phyloP scores from a whole-genome alignment of 2,113 vertebrate genomes.

The Podocnemis expansa region DNA sequence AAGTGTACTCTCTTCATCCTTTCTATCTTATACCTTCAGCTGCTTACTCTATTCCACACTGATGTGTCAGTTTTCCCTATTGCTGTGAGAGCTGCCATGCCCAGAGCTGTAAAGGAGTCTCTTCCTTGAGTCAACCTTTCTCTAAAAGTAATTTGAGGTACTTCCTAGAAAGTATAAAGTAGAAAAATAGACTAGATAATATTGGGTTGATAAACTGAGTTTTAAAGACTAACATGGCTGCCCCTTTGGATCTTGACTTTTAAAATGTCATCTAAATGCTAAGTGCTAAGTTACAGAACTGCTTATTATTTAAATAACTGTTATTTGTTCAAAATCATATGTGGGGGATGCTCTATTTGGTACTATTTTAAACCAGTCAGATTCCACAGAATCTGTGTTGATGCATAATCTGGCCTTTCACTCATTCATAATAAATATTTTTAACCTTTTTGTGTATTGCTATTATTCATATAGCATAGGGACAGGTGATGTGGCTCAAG shows the following conservation, averaged over 20 bases:
- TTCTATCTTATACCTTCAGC: conserved; percentile 18
- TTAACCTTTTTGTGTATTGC: neutral
- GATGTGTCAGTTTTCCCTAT: neutral
- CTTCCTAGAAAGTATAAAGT: neutral
- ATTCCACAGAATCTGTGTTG: no score
- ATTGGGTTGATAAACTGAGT: neutral
- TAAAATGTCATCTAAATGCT: neutral
- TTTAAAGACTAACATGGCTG: no score
- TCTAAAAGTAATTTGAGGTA: neutral
- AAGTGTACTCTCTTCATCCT: neutral
- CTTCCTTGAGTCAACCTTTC: neutral
- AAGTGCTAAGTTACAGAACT: neutral
- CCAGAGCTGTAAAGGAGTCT: neutral
- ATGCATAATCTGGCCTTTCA: neutral
- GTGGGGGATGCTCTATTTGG: no score
- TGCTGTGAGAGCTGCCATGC: neutral
- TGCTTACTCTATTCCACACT: neutral
- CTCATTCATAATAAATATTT: neutral
- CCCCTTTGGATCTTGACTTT: no score
- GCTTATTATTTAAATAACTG: neutral
- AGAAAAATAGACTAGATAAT: neutral
- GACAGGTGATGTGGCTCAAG: neutral
- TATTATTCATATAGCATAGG: neutral
- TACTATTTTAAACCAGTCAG: no score
- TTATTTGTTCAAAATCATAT: neutral